These are phyloP conservation scores for Gorilla gorilla DNA, from an alignment of 2,113 vertebrate genomes.

Conservation along the genomic window DNA sequence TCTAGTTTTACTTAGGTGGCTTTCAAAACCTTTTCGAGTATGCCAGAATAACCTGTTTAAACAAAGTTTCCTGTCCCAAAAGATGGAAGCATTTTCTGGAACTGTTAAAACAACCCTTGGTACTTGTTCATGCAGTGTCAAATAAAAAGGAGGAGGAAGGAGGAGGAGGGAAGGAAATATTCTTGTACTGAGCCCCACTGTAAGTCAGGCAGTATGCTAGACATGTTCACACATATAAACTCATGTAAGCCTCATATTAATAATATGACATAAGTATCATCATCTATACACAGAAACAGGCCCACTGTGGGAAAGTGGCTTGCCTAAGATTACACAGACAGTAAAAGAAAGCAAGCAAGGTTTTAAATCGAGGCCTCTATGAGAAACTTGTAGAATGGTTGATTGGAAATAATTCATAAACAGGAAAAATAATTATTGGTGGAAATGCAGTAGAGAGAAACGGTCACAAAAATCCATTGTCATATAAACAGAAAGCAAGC, in stretches of 20 bases:
- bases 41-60: not conserved
- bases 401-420: constrained; percentile 4
- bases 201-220: not conserved
- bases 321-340: not conserved
- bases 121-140: not conserved
- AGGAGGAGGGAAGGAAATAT: not conserved
- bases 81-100: not conserved
- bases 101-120: not conserved
- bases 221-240: not conserved
- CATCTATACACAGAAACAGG: not conserved
- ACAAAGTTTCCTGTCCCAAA: not conserved
- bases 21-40: not conserved
- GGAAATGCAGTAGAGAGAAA: not conserved
- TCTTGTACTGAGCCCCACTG: not conserved
- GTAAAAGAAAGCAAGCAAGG: not conserved
- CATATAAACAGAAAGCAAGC: constrained; percentile 6
- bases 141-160: not conserved
- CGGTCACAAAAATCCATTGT: not conserved
- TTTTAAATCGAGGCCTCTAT: not conserved
- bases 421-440: not conserved
- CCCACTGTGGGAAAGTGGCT: not conserved
- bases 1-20: not conserved
- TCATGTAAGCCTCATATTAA: not conserved
- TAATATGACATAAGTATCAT: not conserved
- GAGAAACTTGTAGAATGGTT: not conserved